These are phyloP conservation scores for Dasypolia templi DNA, from an alignment of 2,888 invertebrate species.

Conservation along the genomic window DNA sequence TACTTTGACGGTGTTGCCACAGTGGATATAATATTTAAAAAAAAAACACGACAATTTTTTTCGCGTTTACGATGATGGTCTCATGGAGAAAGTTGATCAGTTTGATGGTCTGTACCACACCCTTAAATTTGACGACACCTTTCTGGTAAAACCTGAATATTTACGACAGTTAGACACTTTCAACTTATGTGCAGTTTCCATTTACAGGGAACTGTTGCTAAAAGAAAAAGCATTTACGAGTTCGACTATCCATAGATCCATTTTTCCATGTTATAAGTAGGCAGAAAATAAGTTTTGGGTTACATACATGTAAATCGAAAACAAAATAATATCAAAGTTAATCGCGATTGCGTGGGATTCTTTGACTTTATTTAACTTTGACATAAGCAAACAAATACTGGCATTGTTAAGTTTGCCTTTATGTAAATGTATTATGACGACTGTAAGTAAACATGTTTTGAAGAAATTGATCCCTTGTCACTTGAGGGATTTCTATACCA, in stretches of 20 bases:
- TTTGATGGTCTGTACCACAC: too few species aligned
- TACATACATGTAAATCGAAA: constrained; percentile 25
- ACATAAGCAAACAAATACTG: constrained; percentile 53
- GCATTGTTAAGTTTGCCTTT: constrained; percentile 59
- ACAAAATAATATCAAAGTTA: constrained; percentile 40
- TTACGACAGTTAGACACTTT: not conserved
- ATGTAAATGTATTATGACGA: constrained; percentile 58
- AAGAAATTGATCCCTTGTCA: constrained; percentile 56
- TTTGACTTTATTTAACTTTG: constrained; percentile 57
- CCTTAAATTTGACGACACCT: too few species aligned
- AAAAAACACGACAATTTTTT: too few species aligned
- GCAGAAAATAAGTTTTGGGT: constrained; percentile 12
- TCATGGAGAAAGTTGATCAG: too few species aligned
- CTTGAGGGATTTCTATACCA: constrained; percentile 56
- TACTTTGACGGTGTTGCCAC: too few species aligned
- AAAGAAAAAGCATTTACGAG: not conserved
- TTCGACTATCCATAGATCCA: not conserved
- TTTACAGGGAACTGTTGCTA: not conserved
- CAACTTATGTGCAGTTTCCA: not conserved
- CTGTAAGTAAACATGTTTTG: constrained; percentile 53
- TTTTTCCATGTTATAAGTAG: not conserved
- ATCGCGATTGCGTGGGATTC: constrained; percentile 47
- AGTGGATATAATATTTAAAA: too few species aligned
- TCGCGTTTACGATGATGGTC: too few species aligned
- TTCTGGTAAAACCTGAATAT: too few species aligned